A percentile compares a stretch with the other conserved stretches of the same genome.
These are phyloP conservation scores for Campylorhamphus procurvoides DNA, from an alignment of 2,113 vertebrate species.

Conservation along the genomic window DNA sequence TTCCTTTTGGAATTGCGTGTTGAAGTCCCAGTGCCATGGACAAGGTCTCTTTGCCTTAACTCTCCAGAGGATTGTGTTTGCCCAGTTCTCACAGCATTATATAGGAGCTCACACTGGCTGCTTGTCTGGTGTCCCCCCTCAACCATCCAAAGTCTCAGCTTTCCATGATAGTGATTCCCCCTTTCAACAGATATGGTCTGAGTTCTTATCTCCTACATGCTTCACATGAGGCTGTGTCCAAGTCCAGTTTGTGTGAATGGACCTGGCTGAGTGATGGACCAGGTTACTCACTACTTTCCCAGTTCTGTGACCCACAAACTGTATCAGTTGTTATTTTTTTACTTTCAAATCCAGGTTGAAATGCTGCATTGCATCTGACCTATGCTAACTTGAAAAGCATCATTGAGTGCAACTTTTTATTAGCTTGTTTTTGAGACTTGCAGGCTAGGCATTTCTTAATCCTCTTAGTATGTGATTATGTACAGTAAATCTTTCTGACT, in stretches of 20 bases:
- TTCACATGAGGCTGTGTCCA: background rate
- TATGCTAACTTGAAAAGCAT: background rate
- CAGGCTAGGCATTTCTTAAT: slow-evolving; percentile 39
- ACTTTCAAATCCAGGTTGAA: slow-evolving; percentile 16
- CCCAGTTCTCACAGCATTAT: background rate
- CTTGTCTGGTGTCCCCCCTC: background rate
- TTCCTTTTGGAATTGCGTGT: background rate
- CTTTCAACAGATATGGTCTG: background rate
- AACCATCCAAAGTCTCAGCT: background rate
- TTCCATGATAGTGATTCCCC: background rate
- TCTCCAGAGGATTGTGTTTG: background rate
- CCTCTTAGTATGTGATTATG: slow-evolving; percentile 19
- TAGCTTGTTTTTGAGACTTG: slow-evolving; percentile 1
- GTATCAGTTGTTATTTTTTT: background rate
- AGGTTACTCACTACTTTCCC: background rate
- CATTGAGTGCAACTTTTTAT: background rate
- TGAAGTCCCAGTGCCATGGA: background rate
- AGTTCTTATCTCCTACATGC: background rate
- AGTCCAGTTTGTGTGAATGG: background rate
- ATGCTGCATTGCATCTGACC: slow-evolving; percentile 9
- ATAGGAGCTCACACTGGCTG: background rate
- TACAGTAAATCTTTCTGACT: slow-evolving; percentile 42
- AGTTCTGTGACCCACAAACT: background rate
- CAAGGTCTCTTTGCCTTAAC: slow-evolving; percentile 15
- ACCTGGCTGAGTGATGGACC: background rate